Evolutionary conservation across 2,888 invertebrate genomes (phyloP).

Genomic region (Spilarctia lutea): DNA sequence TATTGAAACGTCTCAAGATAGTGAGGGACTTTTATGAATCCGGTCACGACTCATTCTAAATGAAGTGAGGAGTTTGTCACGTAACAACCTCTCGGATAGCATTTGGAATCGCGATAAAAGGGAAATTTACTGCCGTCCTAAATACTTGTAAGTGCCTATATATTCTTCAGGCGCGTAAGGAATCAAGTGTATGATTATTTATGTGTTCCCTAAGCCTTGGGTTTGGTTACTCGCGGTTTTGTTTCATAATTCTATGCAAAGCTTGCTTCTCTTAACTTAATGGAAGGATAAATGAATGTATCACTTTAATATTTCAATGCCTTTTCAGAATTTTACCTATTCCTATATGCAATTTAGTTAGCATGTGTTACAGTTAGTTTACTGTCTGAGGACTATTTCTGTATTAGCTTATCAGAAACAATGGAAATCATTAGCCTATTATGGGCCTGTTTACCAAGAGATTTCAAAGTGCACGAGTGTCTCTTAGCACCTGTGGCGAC

Average conservation of each 20-base stretch:
- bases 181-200: constrained; percentile 35
- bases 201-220: constrained; percentile 8
- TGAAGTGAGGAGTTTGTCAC: constrained; percentile 82
- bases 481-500: too few species aligned
- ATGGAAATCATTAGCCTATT: too few species aligned
- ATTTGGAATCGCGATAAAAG: constrained; percentile 80
- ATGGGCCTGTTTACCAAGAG: neutral
- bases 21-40: constrained; percentile 70
- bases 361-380: too few species aligned
- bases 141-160: constrained; percentile 61
- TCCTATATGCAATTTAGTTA: neutral
- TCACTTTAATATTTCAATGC: neutral
- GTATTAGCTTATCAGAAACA: too few species aligned
- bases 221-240: constrained; percentile 4
- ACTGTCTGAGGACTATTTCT: too few species aligned
- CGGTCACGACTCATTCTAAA: constrained; percentile 74
- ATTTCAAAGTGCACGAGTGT: neutral
- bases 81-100: constrained; percentile 72
- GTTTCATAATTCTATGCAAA: constrained; percentile 18
- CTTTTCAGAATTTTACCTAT: neutral
- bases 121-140: constrained; percentile 75
- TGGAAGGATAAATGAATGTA: neutral
- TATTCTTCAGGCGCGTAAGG: constrained; percentile 40
- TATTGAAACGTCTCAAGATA: constrained; percentile 61
- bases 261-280: neutral